Evolutionary conservation across 2,888 invertebrate genomes (phyloP).

Genomic region (Podotricha telesiphe): DNA sequence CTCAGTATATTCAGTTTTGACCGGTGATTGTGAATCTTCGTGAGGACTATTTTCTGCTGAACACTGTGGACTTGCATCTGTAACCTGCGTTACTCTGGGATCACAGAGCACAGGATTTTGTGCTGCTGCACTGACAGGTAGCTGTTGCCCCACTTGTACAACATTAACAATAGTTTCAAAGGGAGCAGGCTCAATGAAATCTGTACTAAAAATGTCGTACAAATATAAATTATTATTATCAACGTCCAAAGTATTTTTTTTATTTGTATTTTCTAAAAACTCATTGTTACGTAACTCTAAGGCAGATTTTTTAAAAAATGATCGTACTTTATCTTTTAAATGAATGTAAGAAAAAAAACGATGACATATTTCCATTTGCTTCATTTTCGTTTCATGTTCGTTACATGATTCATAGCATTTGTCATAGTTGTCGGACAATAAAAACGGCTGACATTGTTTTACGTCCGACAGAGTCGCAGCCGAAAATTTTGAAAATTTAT

Average conservation of each 20-base stretch:
- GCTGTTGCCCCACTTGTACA: conserved; percentile 83
- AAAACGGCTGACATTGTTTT: conserved; percentile 81
- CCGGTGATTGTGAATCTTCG: conserved; percentile 64
- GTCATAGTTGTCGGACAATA: conserved; percentile 60
- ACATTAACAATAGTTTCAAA: conserved; percentile 78
- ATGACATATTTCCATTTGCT: conserved; percentile 55
- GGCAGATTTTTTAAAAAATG: conserved; percentile 66
- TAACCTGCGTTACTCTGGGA: conserved; percentile 76
- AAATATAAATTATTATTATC: conserved; percentile 44
- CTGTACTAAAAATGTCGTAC: conserved; percentile 82
- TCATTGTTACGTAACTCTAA: conserved; percentile 57
- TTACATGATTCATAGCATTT: conserved; percentile 41
- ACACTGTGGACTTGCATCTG: conserved; percentile 75
- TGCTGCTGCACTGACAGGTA: conserved; percentile 74
- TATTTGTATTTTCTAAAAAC: conserved; percentile 52
- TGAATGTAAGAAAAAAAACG: conserved; percentile 58
- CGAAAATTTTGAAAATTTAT: conserved; percentile 72
- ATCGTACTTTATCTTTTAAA: conserved; percentile 64
- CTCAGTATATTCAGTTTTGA: conserved; percentile 77
- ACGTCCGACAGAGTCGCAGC: conserved; percentile 85
- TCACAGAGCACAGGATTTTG: conserved; percentile 78
- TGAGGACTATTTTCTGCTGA: conserved; percentile 68
- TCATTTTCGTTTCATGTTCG: conserved; percentile 44
- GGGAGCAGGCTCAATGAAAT: conserved; percentile 83
- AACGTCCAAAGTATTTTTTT: conserved; percentile 40